Conservation (phyloP, 2,888 invertebrate genomes). For the Belgica antarctica region DNA sequence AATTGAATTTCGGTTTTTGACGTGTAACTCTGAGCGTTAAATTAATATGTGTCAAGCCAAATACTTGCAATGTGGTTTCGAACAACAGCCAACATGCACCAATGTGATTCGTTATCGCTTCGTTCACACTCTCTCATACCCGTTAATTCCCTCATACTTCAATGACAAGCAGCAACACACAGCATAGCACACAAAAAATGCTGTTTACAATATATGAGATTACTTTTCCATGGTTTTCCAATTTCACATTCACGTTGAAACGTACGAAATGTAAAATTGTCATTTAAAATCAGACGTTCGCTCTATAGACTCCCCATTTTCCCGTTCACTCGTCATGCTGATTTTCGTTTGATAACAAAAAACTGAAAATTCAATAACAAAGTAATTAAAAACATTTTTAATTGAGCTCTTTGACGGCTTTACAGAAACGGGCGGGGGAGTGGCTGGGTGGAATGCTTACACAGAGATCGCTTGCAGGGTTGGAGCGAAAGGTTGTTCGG, state of each 20-base stretch:
- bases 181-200: too few relatives aligned
- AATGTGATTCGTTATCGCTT: conserved; percentile 37
- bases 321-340: background rate
- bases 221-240: conserved; percentile 35
- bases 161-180: too few relatives aligned
- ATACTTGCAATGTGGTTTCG: conserved; percentile 37
- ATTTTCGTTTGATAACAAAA: background rate
- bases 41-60: conserved; percentile 38
- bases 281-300: conserved; percentile 8
- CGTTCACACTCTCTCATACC: conserved; percentile 34
- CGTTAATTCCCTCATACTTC: background rate
- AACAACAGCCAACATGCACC: conserved; percentile 37
- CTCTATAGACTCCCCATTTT: too few relatives aligned
- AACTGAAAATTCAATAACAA: conserved; percentile 40
- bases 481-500: background rate
- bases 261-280: conserved; percentile 3
- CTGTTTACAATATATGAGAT: conserved; percentile 40
- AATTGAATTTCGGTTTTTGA: conserved; percentile 36
- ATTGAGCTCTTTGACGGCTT: conserved; percentile 21
- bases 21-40: conserved; percentile 32
- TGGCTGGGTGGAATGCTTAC: too few relatives aligned
- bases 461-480: too few relatives aligned
- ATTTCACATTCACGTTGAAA: background rate
- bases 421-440: background rate
- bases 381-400: conserved; percentile 43